Conservation (phyloP, 1,140 invertebrate genomes). For the Meteorus sp. region DNA sequence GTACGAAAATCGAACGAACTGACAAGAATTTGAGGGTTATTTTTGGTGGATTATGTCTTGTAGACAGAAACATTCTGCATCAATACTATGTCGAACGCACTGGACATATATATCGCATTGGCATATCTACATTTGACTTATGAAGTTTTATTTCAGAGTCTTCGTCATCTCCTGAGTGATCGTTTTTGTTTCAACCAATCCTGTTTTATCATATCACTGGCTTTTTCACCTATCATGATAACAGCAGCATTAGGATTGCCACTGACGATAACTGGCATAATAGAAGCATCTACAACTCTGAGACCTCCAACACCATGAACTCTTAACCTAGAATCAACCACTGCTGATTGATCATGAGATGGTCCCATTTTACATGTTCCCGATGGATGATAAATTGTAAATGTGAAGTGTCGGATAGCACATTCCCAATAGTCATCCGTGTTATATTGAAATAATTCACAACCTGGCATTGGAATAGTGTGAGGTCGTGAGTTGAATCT, state of each 20-base stretch:
- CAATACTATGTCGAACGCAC: no score
- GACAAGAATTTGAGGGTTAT: no score
- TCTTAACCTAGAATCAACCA: constrained; percentile 77
- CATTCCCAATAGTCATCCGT: constrained; percentile 88
- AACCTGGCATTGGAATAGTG: constrained; percentile 78
- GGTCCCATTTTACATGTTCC: constrained; percentile 89
- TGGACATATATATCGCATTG: no score
- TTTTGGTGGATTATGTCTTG: no score
- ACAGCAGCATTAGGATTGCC: constrained; percentile 79
- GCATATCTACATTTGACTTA: not conserved
- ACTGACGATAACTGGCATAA: constrained; percentile 80
- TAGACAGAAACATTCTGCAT: no score
- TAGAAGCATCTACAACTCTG: constrained; percentile 75
- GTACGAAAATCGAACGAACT: no score
- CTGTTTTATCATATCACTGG: constrained; percentile 78
- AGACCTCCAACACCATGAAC: constrained; percentile 74
- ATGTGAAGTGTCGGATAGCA: constrained; percentile 76
- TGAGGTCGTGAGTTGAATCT: constrained; percentile 77
- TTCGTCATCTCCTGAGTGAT: constrained; percentile 22
- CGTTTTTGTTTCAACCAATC: constrained; percentile 64
- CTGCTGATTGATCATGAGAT: constrained; percentile 70
- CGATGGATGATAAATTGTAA: constrained; percentile 83
- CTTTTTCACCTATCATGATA: constrained; percentile 82
- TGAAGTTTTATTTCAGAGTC: not conserved
- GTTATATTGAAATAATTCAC: constrained; percentile 70